Evolutionary conservation across 2,113 vertebrate species (phyloP).

Genomic region (Microcebus lehilahytsara): DNA sequence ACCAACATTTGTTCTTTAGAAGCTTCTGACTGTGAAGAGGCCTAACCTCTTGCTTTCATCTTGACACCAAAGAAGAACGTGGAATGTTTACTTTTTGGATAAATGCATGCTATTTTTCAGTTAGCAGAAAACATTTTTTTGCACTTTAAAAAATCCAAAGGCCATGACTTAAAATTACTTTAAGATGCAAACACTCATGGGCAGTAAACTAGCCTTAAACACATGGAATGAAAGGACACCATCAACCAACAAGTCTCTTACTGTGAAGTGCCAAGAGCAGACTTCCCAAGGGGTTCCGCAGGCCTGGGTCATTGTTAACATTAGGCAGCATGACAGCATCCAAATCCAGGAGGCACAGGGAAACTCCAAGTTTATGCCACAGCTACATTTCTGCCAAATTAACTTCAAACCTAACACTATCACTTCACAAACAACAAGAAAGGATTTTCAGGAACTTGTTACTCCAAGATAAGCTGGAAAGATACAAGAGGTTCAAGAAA

Average conservation of each 20-base stretch:
- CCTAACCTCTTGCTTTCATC: neutral
- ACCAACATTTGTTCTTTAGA: neutral
- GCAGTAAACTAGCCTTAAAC: neutral
- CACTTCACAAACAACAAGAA: neutral
- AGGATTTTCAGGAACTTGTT: neutral
- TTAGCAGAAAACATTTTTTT: neutral
- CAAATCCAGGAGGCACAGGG: neutral
- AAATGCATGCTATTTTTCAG: neutral
- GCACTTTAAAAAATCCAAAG: neutral
- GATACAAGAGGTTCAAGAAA: neutral
- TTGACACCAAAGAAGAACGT: neutral
- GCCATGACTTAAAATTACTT: neutral
- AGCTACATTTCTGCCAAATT: neutral
- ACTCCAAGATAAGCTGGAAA: neutral
- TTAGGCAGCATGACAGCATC: neutral
- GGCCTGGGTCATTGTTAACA: neutral
- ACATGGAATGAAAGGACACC: neutral
- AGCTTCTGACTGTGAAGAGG: neutral
- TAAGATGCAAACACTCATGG: neutral
- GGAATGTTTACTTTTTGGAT: neutral
- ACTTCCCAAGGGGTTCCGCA: neutral
- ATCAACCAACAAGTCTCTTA: neutral
- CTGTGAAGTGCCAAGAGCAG: neutral
- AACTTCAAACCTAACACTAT: neutral
- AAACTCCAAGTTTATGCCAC: neutral